These are phyloP conservation scores for Pyrocephalus nanus DNA, from an alignment of 2,797 vertebrate species.

Conservation along the genomic window DNA sequence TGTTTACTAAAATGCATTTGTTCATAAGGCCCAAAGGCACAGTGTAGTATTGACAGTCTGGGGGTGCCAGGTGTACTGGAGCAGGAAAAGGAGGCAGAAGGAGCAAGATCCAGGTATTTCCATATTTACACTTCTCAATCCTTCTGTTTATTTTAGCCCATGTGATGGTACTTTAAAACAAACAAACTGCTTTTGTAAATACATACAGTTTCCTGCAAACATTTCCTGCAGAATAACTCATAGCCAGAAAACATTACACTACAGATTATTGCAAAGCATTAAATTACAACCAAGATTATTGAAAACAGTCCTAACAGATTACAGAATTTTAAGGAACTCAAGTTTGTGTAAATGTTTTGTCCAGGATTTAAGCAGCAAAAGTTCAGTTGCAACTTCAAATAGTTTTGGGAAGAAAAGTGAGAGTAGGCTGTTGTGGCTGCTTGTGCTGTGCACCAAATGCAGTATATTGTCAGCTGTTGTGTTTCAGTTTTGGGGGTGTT, in stretches of 20 bases:
- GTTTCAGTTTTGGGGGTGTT: not conserved
- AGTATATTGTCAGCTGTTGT: not conserved
- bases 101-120: not conserved
- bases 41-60: not conserved
- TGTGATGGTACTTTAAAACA: not conserved
- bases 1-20: not conserved
- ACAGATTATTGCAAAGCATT: not conserved
- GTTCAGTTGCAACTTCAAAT: not conserved
- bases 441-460: not conserved
- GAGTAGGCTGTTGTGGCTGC: not conserved
- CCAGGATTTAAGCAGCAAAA: not conserved
- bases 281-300: not conserved
- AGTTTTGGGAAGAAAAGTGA: not conserved
- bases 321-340: not conserved
- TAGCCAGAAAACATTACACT: not conserved
- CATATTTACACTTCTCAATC: accelerated
- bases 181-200: not conserved
- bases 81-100: not conserved
- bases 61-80: not conserved
- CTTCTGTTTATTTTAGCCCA: not conserved
- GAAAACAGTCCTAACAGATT: not conserved
- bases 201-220: not conserved
- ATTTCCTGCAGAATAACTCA: not conserved
- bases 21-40: not conserved
- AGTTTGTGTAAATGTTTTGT: not conserved